These are phyloP conservation scores for Ashinkailepas kermadecensis DNA, from an alignment of 2,888 invertebrate genomes.

Conservation along the genomic window DNA sequence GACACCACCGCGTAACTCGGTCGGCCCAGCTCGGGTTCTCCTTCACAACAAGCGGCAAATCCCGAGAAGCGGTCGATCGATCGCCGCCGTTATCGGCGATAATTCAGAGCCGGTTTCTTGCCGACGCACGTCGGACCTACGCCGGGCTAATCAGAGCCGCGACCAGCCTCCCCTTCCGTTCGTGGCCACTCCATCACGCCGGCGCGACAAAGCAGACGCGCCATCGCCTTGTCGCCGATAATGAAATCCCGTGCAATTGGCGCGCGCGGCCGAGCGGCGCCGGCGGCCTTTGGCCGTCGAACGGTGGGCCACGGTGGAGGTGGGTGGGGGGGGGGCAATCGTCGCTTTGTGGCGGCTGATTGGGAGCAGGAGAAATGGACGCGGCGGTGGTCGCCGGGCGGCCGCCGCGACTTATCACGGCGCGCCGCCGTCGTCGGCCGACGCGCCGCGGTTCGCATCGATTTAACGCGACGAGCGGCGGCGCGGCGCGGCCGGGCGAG, in stretches of 20 bases:
- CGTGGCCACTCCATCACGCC: too few relatives aligned
- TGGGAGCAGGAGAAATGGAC: not conserved
- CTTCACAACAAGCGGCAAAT: slow-evolving; percentile 10
- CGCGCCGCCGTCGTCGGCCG: not conserved
- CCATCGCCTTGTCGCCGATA: not conserved
- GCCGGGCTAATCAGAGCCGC: not conserved
- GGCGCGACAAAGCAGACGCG: not conserved
- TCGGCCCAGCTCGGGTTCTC: not conserved
- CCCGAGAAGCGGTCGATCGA: not conserved
- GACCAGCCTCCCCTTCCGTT: too few relatives aligned
- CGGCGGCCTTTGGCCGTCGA: not conserved
- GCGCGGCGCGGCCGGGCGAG: too few relatives aligned
- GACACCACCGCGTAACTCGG: not conserved
- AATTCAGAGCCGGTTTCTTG: not conserved
- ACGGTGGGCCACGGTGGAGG: not conserved
- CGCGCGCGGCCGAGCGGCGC: not conserved
- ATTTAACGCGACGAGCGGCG: too few relatives aligned
- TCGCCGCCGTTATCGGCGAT: not conserved
- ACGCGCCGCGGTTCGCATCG: too few relatives aligned
- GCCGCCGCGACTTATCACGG: not conserved
- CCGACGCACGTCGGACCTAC: not conserved
- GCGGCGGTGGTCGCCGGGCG: not conserved
- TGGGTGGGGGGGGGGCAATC: not conserved
- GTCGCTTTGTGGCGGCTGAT: not conserved
- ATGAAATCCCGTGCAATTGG: slow-evolving; percentile 13